Conservation (phyloP, 2,797 vertebrate genomes). For the Centropyge bicolor region DNA sequence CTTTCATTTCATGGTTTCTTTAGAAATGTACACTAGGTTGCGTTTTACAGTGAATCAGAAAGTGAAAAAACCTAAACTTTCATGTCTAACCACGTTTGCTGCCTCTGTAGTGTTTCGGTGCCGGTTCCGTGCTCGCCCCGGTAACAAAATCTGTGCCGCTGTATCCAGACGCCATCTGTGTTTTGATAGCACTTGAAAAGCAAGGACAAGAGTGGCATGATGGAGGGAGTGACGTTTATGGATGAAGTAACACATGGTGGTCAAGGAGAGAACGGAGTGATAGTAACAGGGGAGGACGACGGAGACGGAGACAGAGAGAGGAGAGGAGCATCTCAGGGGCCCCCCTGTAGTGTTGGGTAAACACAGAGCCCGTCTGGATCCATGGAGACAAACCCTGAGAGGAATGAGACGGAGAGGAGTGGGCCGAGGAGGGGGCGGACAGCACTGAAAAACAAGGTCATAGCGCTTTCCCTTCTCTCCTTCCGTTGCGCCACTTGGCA, state of each 20-base stretch:
- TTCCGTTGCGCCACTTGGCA: constrained; percentile 87
- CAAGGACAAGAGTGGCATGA: constrained; percentile 53
- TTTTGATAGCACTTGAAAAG: constrained; percentile 56
- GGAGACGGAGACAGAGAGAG: constrained; percentile 17
- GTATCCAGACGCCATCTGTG: constrained; percentile 49
- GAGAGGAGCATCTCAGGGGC: constrained; percentile 57
- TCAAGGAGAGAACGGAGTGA: constrained; percentile 58
- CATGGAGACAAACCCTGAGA: constrained; percentile 79
- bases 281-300: constrained; percentile 38
- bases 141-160: constrained; percentile 32
- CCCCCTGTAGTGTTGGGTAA: constrained; percentile 76
- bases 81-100: constrained; percentile 50
- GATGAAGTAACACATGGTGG: constrained; percentile 62
- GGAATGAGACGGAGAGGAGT: constrained; percentile 75
- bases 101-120: constrained; percentile 42
- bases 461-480: constrained; percentile 86
- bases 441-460: constrained; percentile 92
- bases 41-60: constrained; percentile 37
- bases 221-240: constrained; percentile 39
- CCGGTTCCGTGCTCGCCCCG: background rate
- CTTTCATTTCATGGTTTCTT: constrained; percentile 60
- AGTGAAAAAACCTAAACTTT: constrained; percentile 54
- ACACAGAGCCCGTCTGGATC: constrained; percentile 81
- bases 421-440: constrained; percentile 71
- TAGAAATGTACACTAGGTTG: constrained; percentile 43